Base-by-base conservation (phyloP, 1,140 invertebrate species). In the Drosophila paulistorum region DNA sequence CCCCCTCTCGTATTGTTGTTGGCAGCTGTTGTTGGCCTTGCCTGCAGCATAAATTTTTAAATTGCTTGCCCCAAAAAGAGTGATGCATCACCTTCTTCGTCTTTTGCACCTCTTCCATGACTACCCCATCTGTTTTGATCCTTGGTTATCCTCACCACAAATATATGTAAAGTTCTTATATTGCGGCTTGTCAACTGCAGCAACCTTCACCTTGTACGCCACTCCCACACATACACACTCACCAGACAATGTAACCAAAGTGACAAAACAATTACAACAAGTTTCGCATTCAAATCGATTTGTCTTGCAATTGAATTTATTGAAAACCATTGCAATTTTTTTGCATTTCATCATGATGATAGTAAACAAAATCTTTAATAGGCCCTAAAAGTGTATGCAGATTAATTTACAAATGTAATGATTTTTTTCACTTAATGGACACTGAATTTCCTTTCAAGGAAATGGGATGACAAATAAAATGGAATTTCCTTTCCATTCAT, bases 1-100 rank as follows among this genome's bases (percentile, higher is more conserved):
- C 35, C 35, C 30, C 10, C 37, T 11, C 37, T 39, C 11, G 13
- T 14, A n/a, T 60, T n/a, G 20, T 33, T 37, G 35, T 37, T 10
- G 35, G 7, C 35, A 37, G 7, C 30, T 58, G 70, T 59, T 76
- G 69, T 70, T 81, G 78, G 64, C 77, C 81, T 84, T 84, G 81
- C 81, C 80, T 79, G 83, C 76, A 77, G 69, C 82, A 86, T 86
- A 82, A 67, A 86, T 86, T 87, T 86, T 87, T 80, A 87, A 86
- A 51, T 51, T 51, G 9, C 17, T 20, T 20, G 17, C 45, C 45
- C 45, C 17, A 51, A 51, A 51, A 51, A 23, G 20, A 23, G 45
- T 51, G 17, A 51, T 51, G 45, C 45, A 51, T 51, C 10, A 51
- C 45, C 45, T 23, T 51, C 45, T 23, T 51, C 45, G 20, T 17